Evolutionary conservation across 1,140 invertebrate genomes (phyloP), one percentile per base, ranked within the genome.

Genomic region (Papilio dardanus): DNA sequence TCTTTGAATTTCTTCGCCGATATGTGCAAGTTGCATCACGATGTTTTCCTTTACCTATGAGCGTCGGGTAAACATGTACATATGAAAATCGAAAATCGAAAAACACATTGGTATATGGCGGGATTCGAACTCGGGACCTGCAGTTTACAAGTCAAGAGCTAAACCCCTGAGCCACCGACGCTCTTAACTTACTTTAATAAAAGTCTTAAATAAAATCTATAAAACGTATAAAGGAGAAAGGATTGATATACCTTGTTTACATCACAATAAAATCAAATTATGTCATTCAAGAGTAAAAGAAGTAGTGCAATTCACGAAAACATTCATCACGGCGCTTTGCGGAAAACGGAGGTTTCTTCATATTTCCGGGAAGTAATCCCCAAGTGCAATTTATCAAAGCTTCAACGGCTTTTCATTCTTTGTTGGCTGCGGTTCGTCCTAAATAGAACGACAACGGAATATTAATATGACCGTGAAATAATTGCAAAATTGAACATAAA

Each of bases 351-450:
- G 71, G 71, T 73, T 73, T 73, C 71, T 73, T 73, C 71, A 73
- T 73, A 73, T 73, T 73, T 73, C 71, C 71, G 46, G 71, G 33
- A 73, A 73, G 71, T 73, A 73, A 73, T 73, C 71, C 46, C 71
- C 46, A 58, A 73, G 71, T 58, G 46, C 71, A 73, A 73, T 73
- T 73, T 73, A 73, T 73, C 71, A 73, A 73, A 54, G 46, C 46
- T 73, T 73, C 71, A 73, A 35, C 71, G 71, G 71, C 71, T 73
- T 58, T 73, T 58, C 46, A 73, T 73, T 73, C 71, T 73, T 54
- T 73, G 71, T 58, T 54, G 71, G 30, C 50, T 73, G 50, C 33
- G 71, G 42, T 58, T n/a, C 28, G 71, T 73, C 24, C 46, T 58
- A 35, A 73, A 73, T 73, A 54, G 58, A 73, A 73, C 35, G 33